Percentiles rank a stretch among this genome's conserved stretches.
Evolutionary conservation across 2,888 invertebrate species (phyloP).

Genomic region (Lydus trimaculatus): DNA sequence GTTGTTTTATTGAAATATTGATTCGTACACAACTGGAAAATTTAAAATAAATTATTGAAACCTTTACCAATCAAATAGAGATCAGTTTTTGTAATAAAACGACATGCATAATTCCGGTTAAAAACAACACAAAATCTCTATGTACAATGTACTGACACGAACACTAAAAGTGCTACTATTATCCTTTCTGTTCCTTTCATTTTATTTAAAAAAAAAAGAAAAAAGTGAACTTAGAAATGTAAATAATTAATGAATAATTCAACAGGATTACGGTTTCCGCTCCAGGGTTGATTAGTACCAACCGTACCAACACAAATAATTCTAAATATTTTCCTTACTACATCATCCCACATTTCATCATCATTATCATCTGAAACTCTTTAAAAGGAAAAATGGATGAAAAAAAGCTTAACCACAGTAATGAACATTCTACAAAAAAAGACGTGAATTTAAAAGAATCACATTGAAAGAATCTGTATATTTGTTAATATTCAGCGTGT

Average conservation of each 20-base stretch:
- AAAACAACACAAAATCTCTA: background rate
- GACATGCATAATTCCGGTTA: too few species aligned
- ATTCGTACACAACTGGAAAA: too few species aligned
- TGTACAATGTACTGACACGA: background rate
- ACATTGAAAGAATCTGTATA: background rate
- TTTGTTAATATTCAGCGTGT: too few species aligned
- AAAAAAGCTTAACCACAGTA: background rate
- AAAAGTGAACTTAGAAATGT: background rate
- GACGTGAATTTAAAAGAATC: background rate
- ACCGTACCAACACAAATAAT: background rate
- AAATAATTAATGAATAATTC: slow-evolving; percentile 9
- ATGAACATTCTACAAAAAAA: background rate
- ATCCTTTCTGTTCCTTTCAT: background rate
- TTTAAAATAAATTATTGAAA: background rate
- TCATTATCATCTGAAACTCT: background rate
- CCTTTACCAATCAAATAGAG: too few species aligned
- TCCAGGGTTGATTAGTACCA: background rate
- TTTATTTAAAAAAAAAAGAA: background rate
- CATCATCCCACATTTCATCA: background rate
- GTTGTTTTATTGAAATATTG: background rate
- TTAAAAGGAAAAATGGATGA: background rate
- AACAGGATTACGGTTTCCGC: background rate
- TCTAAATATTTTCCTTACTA: background rate
- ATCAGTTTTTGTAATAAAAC: too few species aligned
- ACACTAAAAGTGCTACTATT: background rate